These are phyloP conservation scores for Geotria australis DNA, from an alignment of 2,797 vertebrate genomes.

Conservation along the genomic window DNA sequence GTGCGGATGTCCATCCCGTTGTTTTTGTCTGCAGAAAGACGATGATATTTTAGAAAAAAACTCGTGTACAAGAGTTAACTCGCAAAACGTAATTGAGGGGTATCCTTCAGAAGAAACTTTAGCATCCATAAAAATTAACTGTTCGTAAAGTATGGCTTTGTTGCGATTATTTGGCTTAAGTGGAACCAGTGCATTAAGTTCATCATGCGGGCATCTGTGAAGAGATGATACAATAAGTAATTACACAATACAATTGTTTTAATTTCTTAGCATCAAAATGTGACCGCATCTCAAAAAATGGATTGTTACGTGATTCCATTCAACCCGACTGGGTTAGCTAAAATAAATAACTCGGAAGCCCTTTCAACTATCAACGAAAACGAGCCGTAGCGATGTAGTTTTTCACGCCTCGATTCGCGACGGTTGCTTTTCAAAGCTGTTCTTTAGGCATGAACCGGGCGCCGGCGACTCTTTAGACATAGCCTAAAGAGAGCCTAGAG, in stretches of 20 bases:
- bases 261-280: conserved; percentile 2
- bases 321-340: no score
- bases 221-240: not conserved
- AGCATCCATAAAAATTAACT: not conserved
- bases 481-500: no score
- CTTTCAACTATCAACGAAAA: no score
- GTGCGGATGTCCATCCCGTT: conserved; percentile 12
- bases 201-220: not conserved
- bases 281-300: conserved; percentile 3
- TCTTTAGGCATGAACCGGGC: no score
- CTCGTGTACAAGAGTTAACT: not conserved
- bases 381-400: no score
- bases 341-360: no score
- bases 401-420: no score
- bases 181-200: not conserved
- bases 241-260: not conserved
- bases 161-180: not conserved
- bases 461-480: no score
- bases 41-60: not conserved
- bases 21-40: conserved; percentile 12
- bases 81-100: not conserved
- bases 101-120: not conserved
- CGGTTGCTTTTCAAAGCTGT: no score
- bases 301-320: no score
- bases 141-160: not conserved